phyloP scores from a whole-genome alignment of 2,113 vertebrate species.

The Ctenodactylus gundi region DNA sequence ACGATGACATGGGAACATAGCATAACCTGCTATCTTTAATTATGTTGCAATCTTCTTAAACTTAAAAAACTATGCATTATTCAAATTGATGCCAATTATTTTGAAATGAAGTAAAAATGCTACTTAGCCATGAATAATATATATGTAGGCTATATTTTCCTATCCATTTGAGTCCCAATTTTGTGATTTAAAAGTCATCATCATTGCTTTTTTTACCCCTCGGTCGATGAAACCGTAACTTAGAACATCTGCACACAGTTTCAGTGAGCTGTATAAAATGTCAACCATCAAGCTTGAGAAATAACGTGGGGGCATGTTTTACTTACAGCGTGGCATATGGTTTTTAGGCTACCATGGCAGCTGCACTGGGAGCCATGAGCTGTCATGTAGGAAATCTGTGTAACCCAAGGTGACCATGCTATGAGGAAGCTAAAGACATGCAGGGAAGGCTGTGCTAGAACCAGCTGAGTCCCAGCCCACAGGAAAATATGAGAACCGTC shows the following conservation, averaged over 20 bases:
- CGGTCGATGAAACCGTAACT: background rate
- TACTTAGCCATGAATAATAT: slow-evolving; percentile 42
- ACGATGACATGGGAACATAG: background rate
- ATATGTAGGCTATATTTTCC: slow-evolving; percentile 14
- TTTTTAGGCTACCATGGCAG: background rate
- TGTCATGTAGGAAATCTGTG: background rate
- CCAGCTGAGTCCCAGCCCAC: background rate
- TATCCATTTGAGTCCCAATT: background rate
- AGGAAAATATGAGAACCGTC: background rate
- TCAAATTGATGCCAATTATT: slow-evolving; percentile 68
- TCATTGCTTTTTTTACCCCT: background rate
- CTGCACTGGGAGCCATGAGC: background rate
- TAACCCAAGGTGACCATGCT: background rate
- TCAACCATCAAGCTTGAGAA: slow-evolving; percentile 7
- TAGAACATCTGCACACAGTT: background rate
- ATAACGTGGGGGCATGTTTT: background rate
- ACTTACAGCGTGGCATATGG: background rate
- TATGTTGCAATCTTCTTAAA: slow-evolving; percentile 38
- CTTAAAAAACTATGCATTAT: slow-evolving; percentile 51
- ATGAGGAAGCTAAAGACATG: background rate
- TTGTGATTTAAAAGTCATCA: slow-evolving; percentile 17
- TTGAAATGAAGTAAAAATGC: slow-evolving; percentile 62
- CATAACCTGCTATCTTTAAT: slow-evolving; percentile 45
- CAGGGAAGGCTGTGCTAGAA: background rate
- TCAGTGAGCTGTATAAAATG: slow-evolving; percentile 10